phyloP scores from a whole-genome alignment of 2,888 invertebrate genomes.

The Tetheella fluctuosa region DNA sequence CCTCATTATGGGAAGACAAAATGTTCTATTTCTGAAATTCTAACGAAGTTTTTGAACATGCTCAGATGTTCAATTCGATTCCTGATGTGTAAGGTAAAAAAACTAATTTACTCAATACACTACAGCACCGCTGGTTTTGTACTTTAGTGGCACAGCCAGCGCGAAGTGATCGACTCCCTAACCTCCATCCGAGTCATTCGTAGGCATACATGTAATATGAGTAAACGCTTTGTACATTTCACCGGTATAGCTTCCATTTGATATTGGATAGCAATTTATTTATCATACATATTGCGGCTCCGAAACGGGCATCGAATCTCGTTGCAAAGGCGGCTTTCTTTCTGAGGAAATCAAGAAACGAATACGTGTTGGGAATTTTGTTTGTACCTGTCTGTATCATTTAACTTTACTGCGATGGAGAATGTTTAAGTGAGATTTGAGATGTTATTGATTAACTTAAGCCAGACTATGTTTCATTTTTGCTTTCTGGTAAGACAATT shows the following conservation, averaged over 20 bases:
- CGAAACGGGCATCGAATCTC: conserved; percentile 68
- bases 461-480: too few species aligned
- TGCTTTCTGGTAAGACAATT: too few species aligned
- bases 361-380: conserved; percentile 76
- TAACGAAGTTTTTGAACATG: background rate
- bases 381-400: conserved; percentile 49
- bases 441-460: conserved; percentile 17
- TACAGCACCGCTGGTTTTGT: background rate
- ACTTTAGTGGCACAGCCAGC: background rate
- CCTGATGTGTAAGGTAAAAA: conserved; percentile 1
- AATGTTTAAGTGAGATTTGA: conserved; percentile 36
- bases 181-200: conserved; percentile 44
- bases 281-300: conserved; percentile 82
- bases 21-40: background rate
- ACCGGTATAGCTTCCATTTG: conserved; percentile 79
- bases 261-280: conserved; percentile 85
- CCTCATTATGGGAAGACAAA: too few species aligned
- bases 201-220: conserved; percentile 68
- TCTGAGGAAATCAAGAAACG: conserved; percentile 74
- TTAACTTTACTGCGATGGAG: conserved; percentile 51
- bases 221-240: conserved; percentile 79
- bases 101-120: conserved; percentile 3
- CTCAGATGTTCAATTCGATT: background rate
- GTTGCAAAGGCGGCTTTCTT: conserved; percentile 70
- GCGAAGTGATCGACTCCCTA: background rate